Percentiles rank a stretch among this genome's conserved stretches.
phyloP scores from a whole-genome alignment of 1,140 invertebrate species.

The Drosophila varians region DNA sequence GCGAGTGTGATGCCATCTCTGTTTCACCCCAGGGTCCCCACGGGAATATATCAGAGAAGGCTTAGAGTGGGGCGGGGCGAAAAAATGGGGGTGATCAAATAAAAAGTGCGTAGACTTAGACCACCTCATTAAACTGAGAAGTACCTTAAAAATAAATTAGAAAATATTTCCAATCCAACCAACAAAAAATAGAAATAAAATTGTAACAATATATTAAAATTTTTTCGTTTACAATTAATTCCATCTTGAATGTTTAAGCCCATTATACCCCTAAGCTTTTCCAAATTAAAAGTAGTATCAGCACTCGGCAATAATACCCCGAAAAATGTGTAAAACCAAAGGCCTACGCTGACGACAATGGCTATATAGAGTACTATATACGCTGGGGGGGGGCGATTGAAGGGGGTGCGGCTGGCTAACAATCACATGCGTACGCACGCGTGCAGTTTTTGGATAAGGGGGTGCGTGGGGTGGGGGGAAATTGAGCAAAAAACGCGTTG shows the following conservation, averaged over 20 bases:
- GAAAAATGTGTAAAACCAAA: slow-evolving; percentile 37
- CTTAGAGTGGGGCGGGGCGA: slow-evolving; percentile 14
- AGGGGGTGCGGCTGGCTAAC: neutral
- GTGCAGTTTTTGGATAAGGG: slow-evolving; percentile 5
- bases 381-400: neutral
- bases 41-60: slow-evolving; percentile 52
- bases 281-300: neutral
- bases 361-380: slow-evolving; percentile 28
- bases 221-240: no score
- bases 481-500: slow-evolving; percentile 44
- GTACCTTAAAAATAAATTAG: slow-evolving; percentile 1
- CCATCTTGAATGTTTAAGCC: neutral
- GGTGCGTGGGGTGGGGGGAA: neutral
- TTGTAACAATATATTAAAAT: no score
- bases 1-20: slow-evolving; percentile 14
- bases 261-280: slow-evolving; percentile 3
- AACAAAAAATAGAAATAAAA: no score
- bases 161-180: no score
- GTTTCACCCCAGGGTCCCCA: slow-evolving; percentile 10
- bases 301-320: slow-evolving; percentile 28
- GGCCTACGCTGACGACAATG: slow-evolving; percentile 55
- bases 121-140: no score
- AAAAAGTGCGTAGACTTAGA: slow-evolving; percentile 21
- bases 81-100: slow-evolving; percentile 2
- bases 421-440: slow-evolving; percentile 61